Evolutionary conservation across 2,113 vertebrate species (phyloP).

Genomic region (Bungarus multicinctus): DNA sequence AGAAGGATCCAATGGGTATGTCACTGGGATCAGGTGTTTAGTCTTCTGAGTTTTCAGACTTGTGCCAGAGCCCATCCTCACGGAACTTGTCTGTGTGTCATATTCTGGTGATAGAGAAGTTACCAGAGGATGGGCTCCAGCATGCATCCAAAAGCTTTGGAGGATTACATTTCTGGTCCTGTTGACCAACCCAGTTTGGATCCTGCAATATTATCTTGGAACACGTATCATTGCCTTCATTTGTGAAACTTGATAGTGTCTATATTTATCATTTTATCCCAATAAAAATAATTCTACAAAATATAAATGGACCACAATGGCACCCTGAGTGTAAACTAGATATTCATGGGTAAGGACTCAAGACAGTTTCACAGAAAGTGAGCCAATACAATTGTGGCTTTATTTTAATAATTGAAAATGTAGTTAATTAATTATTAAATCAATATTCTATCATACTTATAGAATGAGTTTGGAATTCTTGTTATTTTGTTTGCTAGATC

Average conservation of each 20-base stretch:
- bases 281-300: neutral
- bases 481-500: slow-evolving; percentile 63
- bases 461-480: neutral
- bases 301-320: neutral
- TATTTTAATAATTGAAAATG: neutral
- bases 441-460: neutral
- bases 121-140: neutral
- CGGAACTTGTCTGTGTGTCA: neutral
- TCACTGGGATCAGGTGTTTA: neutral
- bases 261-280: neutral
- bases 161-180: neutral
- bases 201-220: neutral
- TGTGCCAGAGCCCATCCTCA: neutral
- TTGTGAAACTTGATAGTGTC: neutral
- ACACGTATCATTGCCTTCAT: neutral
- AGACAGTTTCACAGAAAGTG: neutral
- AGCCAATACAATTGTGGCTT: neutral
- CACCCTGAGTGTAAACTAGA: neutral
- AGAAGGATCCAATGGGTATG: neutral
- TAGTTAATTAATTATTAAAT: too few relatives aligned
- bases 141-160: neutral
- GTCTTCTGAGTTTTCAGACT: neutral
- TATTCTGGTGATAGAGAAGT: neutral
- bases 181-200: neutral
- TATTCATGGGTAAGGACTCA: neutral